Base-by-base conservation (phyloP, 2,113 vertebrate genomes). In the Neoarius graeffei region DNA sequence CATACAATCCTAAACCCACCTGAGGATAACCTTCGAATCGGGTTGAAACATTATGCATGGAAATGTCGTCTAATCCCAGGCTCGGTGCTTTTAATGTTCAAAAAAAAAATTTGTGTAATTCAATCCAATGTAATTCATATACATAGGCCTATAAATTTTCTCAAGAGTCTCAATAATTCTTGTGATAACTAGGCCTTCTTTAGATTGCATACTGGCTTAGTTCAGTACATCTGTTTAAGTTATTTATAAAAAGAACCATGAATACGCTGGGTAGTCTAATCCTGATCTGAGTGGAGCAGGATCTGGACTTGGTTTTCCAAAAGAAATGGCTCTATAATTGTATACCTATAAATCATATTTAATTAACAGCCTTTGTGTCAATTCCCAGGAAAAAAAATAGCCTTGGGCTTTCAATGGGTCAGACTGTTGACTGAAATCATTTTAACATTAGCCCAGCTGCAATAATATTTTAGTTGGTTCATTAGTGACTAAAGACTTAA, bases 391-490 rank as follows among this genome's bases (percentile, higher is more conserved):
- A 30, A 48, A 3, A 27, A 48, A 74, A 74, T 48, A 42, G 69
- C 35, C 9, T 35, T 20, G 7, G 71, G 19, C 9, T 74, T 62
- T 59, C 10, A 67, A 90, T 42, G 8, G 42, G 62, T 76, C 74
- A 76, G 83, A 3, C 6, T 83, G 56, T n/a, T 80, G 66, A 59
- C 74, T 88, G 14, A 81, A 90, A 85, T 64, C 20, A 73, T 60
- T 60, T 35, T 60, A 60, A 86, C 87, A 79, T 74, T 5, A 67
- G 15, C 83, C 7, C 83, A 19, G 85, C 87, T 86, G 57, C 62
- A 83, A 87, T 50, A 86, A 84, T 84, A 73, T 57, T 86, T 90
- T 14, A 81, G 8, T 81, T 87, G 52, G 60, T 59, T 84, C 77
- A 67, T 60, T 80, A 83, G 83, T 69, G 66, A 42, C 42, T 42